Evolutionary conservation across 2,797 vertebrate species (phyloP).

Genomic region (Thripadectes ignobilis): DNA sequence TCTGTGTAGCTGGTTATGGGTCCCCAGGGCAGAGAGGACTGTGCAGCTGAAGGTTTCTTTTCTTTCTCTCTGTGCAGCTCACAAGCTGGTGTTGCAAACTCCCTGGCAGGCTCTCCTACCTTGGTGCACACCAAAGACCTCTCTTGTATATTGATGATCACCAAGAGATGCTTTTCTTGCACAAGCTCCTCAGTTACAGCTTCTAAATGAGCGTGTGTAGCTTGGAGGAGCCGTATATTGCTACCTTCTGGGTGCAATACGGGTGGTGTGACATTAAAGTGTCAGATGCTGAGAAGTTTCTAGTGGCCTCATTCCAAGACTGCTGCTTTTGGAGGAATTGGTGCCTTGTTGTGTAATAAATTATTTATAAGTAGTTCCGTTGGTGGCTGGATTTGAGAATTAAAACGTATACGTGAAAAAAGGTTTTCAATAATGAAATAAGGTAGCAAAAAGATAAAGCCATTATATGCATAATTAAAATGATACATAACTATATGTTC

Average conservation of each 20-base stretch:
- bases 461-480: constrained; percentile 38
- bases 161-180: neutral
- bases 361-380: neutral
- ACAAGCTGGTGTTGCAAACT: neutral
- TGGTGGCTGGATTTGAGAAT: neutral
- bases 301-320: neutral
- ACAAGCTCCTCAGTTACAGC: neutral
- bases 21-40: neutral
- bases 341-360: neutral
- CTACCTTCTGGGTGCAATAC: neutral
- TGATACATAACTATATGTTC: neutral
- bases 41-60: neutral
- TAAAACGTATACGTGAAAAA: neutral
- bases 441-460: constrained; percentile 16
- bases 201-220: neutral
- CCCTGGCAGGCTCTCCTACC: neutral
- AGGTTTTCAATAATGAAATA: constrained; percentile 50
- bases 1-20: neutral
- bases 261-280: neutral
- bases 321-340: neutral
- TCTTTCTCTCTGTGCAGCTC: neutral
- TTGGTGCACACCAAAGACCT: neutral
- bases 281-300: neutral
- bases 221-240: neutral
- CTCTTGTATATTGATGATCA: neutral